Percentiles rank a stretch among this genome's conserved stretches.
Conservation (phyloP, 2,113 vertebrate species). For the Melozone crissalis region DNA sequence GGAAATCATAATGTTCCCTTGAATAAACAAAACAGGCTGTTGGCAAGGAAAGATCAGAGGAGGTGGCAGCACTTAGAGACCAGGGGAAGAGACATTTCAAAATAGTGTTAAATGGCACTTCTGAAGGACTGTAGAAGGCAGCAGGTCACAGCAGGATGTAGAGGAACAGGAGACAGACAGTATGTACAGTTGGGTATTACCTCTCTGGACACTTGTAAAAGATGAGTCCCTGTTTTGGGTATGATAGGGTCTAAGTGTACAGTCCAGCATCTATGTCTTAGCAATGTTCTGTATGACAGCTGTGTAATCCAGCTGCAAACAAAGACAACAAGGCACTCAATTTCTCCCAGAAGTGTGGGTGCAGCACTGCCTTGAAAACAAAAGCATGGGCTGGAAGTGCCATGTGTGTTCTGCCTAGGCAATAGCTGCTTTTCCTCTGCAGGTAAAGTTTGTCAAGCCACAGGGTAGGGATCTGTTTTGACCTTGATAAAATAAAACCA, state of each 20-base stretch:
- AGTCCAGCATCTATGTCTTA: background rate
- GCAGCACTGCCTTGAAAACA: background rate
- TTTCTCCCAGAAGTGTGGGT: background rate
- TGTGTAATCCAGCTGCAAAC: background rate
- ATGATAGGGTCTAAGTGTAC: background rate
- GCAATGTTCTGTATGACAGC: background rate
- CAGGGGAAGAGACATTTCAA: background rate
- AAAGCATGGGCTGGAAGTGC: background rate
- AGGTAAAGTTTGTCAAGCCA: fast-evolving
- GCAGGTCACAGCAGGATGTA: background rate
- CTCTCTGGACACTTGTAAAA: background rate
- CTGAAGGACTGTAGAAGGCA: background rate
- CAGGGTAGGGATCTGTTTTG: background rate
- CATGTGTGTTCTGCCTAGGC: background rate
- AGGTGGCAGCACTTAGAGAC: background rate
- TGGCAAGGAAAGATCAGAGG: background rate
- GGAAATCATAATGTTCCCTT: background rate
- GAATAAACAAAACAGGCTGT: background rate
- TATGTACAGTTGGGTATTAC: background rate
- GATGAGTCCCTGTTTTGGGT: background rate
- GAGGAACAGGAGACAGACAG: background rate
- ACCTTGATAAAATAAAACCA: background rate
- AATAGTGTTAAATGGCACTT: background rate
- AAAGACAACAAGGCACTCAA: background rate
- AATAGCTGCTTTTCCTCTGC: background rate